Percentiles rank a stretch among this genome's conserved stretches.
phyloP scores from a whole-genome alignment of 2,888 invertebrate genomes.

The Sarcophaga subvicina region DNA sequence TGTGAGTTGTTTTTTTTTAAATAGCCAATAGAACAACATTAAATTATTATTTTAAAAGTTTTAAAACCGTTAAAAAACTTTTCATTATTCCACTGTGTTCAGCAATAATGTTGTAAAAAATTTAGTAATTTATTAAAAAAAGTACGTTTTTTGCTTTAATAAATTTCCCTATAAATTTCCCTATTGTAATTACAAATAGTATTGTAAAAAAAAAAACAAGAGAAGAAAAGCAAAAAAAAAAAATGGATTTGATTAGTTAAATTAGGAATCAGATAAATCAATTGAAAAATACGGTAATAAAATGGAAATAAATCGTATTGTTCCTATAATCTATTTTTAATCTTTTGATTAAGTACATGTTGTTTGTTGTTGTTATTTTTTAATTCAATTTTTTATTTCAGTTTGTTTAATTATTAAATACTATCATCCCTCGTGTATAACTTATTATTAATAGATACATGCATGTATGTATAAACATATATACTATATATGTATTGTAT shows the following conservation, averaged over 20 bases:
- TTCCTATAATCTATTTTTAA: constrained; percentile 44
- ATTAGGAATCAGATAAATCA: constrained; percentile 57
- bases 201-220: no score
- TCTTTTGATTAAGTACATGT: constrained; percentile 62
- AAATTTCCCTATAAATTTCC: no score
- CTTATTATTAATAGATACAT: constrained; percentile 42
- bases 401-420: constrained; percentile 29
- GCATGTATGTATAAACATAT: constrained; percentile 32
- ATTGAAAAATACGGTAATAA: constrained; percentile 13
- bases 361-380: constrained; percentile 4
- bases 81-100: no score
- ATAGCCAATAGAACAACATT: no score
- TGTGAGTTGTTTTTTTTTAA: no score
- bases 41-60: no score
- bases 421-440: constrained; percentile 29
- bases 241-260: constrained; percentile 41
- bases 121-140: no score
- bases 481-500: not conserved
- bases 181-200: no score
- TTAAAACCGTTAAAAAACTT: no score
- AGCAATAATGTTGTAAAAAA: no score
- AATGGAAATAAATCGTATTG: constrained; percentile 31
- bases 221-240: not conserved
- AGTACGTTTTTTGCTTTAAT: no score
- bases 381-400: not conserved